Base-by-base conservation (phyloP, 2,113 vertebrate genomes). In the Psilopsiagon aymara region DNA sequence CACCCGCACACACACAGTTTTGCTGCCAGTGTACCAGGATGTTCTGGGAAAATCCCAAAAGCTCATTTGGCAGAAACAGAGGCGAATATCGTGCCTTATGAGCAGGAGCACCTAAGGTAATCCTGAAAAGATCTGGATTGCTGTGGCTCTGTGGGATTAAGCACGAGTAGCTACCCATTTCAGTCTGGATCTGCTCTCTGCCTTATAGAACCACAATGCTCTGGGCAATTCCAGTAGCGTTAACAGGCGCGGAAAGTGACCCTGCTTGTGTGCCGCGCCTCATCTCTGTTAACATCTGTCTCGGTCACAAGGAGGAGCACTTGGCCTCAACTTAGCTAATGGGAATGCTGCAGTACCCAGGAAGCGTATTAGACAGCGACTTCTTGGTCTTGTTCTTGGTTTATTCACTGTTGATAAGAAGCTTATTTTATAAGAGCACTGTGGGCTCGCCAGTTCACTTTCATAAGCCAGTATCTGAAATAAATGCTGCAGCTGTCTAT, bases 251-350 rank as follows among this genome's bases (percentile, higher is more conserved):
- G 41, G 27, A 6, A 25, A 29, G 67, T 17, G 31, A 31, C 66
- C 53, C 68, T 49, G 55, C 62, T 23, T 24, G 33, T 4, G 52
- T 10, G 59, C 51, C 29, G 28, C 2, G 1, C 55, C 43, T 41
- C 44, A 3, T 14, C 3, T 2, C 57, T 53, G 52, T 63, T 41
- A 76, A 63, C 60, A 33, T 51, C 52, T 85, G 74, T 75, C 79
- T 64, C 23, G 1, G 84, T 85, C 89, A 76, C 93, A 69, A 88
- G 79, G 93, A 88, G 93, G 89, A 94, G 93, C 84, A 70, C 74
- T 82, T 89, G 85, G 75, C 64, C 63, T 88, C 85, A 15, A 57
- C 80, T 88, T 59, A 59, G 68, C 55, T 75, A 4, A 33, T 20
- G 39, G 74, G 70, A 44, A 47, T n/a, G 55, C 68, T 69, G 79